phyloP scores from a whole-genome alignment of 2,113 vertebrate genomes.

The Sterrhoptilus dennistouni region DNA sequence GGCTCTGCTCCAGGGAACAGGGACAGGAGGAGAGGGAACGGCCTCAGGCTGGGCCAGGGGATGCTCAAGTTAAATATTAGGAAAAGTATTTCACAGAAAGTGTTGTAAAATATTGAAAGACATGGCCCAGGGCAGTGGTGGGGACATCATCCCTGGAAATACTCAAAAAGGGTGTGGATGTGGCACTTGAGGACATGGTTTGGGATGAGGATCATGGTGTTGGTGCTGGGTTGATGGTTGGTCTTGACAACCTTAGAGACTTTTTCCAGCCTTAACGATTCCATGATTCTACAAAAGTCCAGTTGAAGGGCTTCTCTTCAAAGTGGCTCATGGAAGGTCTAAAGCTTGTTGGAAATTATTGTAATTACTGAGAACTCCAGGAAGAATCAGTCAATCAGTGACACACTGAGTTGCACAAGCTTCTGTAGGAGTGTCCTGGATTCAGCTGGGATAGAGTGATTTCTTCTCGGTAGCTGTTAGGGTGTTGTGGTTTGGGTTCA shows the following conservation, averaged over 20 bases:
- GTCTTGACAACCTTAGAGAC: not conserved
- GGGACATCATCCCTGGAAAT: not conserved
- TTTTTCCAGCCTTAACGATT: not conserved
- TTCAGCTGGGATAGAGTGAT: not conserved
- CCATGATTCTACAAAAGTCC: not conserved
- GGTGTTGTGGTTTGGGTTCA: not conserved
- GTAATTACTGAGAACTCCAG: not conserved
- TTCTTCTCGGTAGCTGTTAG: not conserved
- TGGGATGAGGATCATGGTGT: not conserved
- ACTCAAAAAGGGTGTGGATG: not conserved
- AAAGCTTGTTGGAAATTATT: not conserved
- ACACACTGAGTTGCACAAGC: not conserved
- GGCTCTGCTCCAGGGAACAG: not conserved
- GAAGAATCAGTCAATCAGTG: not conserved
- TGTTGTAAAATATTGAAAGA: not conserved
- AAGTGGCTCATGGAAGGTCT: not conserved
- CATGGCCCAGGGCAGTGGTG: not conserved
- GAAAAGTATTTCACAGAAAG: not conserved
- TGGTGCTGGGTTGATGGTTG: not conserved
- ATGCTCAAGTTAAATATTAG: rapidly evolving
- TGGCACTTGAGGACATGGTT: not conserved
- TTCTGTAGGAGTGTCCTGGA: not conserved
- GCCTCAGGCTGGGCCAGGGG: rapidly evolving
- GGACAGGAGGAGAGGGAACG: rapidly evolving
- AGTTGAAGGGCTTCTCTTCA: not conserved